These are phyloP conservation scores for Cheilosia soror DNA, from an alignment of 2,888 invertebrate genomes.

Conservation along the genomic window DNA sequence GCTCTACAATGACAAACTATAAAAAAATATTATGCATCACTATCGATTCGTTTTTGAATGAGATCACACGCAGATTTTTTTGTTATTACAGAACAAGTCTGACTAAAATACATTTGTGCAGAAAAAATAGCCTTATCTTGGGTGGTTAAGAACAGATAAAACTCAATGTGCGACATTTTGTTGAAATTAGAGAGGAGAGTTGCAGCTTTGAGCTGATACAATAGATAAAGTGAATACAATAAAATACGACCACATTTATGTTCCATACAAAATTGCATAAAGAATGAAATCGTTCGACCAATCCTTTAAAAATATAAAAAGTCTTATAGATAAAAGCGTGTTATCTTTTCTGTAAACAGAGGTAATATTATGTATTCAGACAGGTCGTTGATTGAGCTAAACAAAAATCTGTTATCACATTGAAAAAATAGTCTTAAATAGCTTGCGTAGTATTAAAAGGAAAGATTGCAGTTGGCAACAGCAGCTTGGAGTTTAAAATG, in stretches of 20 bases:
- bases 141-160: slow-evolving; percentile 19
- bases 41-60: slow-evolving; percentile 9
- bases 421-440: no score
- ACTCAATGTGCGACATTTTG: not conserved
- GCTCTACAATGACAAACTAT: not conserved
- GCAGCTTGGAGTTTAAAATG: no score
- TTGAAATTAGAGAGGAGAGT: not conserved
- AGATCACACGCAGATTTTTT: slow-evolving; percentile 26
- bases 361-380: no score
- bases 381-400: no score
- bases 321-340: no score
- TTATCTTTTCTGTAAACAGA: no score
- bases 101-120: not conserved
- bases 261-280: no score
- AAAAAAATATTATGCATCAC: slow-evolving; percentile 12
- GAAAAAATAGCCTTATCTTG: slow-evolving; percentile 28
- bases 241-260: not conserved
- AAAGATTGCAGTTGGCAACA: no score
- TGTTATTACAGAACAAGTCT: slow-evolving; percentile 8
- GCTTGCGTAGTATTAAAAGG: no score
- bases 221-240: slow-evolving; percentile 21
- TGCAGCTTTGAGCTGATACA: not conserved
- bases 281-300: no score
- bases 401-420: no score
- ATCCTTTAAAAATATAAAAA: no score